These are phyloP conservation scores for Hedychridium roseum DNA, from an alignment of 2,888 invertebrate species.

Conservation along the genomic window DNA sequence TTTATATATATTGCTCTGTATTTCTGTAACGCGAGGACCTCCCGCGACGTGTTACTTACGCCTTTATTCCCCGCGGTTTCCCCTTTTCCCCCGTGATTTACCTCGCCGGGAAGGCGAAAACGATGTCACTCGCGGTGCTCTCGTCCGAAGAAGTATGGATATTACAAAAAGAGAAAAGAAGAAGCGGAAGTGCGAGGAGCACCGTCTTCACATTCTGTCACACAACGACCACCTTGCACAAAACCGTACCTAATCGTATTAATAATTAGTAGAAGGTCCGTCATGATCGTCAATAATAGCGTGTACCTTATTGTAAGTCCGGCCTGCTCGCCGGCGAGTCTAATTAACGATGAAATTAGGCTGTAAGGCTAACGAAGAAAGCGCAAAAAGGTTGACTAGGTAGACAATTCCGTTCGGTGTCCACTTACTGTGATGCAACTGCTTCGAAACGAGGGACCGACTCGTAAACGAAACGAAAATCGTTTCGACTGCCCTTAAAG, in stretches of 20 bases:
- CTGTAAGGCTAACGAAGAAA: slow-evolving; percentile 35
- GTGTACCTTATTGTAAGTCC: slow-evolving; percentile 47
- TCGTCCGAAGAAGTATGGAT: slow-evolving; percentile 6
- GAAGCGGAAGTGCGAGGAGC: slow-evolving; percentile 23
- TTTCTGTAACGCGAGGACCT: too few species aligned
- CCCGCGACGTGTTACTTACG: too few species aligned
- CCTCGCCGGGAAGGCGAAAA: slow-evolving; percentile 20
- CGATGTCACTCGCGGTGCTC: too few species aligned
- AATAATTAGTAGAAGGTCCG: slow-evolving; percentile 49
- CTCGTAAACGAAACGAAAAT: too few species aligned
- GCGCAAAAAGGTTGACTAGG: slow-evolving; percentile 30
- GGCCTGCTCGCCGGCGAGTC: slow-evolving; percentile 20
- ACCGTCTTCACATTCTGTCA: slow-evolving; percentile 44
- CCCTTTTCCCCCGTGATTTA: too few species aligned
- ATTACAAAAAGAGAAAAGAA: not conserved
- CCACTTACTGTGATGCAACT: slow-evolving; percentile 29
- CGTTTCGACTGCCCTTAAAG: too few species aligned
- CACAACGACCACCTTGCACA: slow-evolving; percentile 58
- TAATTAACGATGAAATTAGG: slow-evolving; percentile 34
- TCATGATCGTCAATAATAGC: slow-evolving; percentile 58
- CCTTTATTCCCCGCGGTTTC: too few species aligned
- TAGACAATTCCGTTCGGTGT: slow-evolving; percentile 23
- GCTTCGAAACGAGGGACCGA: too few species aligned
- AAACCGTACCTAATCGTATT: slow-evolving; percentile 57
- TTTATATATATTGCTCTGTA: slow-evolving; percentile 51